Base-by-base conservation (phyloP, 1,140 invertebrate species). In the Pogonomyrmex barbatus region DNA sequence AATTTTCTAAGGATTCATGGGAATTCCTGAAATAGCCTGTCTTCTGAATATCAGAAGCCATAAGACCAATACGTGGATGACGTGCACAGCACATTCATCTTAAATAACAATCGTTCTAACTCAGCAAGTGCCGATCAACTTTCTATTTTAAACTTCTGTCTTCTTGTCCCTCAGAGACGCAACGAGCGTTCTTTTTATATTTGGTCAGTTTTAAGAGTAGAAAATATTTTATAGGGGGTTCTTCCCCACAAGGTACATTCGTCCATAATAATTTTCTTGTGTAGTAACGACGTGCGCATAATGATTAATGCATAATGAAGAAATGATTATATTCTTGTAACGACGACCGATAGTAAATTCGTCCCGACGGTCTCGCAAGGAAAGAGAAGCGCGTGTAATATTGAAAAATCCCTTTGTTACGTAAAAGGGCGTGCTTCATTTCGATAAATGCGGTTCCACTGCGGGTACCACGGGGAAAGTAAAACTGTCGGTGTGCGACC, bases 101-200 rank as follows among this genome's bases (percentile, higher is more conserved):
- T 93, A 93, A 94, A 93, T 94, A 93, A 93, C 91, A 93, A 92
- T 87, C 82, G 92, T 91, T 91, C 90, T 92, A 93, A 75, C 93
- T 87, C 92, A 92, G 92, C 93, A 88, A 92, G 92, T 92, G 92
- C 76, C 88, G 88, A 73, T 81, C 60, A 70, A 86, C 85, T 47
- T 85, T 83, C 86, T 47, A 63, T 86, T 58, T 73, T 45, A 83
- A 90, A 88, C 54, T 88, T 86, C 24, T 88, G 83, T 90, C 82
- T 86, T 85, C 87, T 90, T 89, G 68, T 87, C 33, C 85, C 10
- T 42, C 10, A 24, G 45, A 47, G 30, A n/a, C 54, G 58, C 82
- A 90, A 90, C 85, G 76, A 88, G 82, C 73, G 58, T 36, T 88
- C 83, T 88, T 90, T 79, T 24, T 24, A 24, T 24, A 77, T 90